Base-by-base conservation (phyloP, 64 coral and sea anemone genomes). In the Montipora cactus region DNA sequence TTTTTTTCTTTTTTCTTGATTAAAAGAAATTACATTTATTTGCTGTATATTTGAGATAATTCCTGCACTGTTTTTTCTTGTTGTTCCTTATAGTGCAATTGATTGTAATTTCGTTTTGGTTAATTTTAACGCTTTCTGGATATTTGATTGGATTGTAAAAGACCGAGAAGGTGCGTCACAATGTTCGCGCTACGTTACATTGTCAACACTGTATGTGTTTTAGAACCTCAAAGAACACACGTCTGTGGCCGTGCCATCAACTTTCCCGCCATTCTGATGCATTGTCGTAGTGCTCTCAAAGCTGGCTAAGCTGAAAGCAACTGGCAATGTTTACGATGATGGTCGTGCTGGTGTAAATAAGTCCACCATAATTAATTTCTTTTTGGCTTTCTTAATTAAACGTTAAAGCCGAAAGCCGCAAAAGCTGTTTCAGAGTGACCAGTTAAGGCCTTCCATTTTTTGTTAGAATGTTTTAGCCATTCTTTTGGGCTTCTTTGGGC, bases 401-500 rank as follows among this genome's bases (percentile, higher is more conserved):
- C 18, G 12, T 67, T 67, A 67, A 16, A 67, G 14, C 64, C 64
- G 15, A 67, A 67, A 67, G 18, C 8, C 64, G 64, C 64, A 13
- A 67, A 67, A 67, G 15, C 13, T 67, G 18, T 67, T 67, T 67
- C 13, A 67, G 64, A 67, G 15, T 67, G 64, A 67, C 64, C 64
- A 67, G 64, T 4, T 6, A 11, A 67, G 64, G 64, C 64, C 13
- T 18, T 67, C 64, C 15, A 67, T 18, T 23, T 23, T 23, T 23
- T 67, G 64, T 67, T 67, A 67, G 18, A 67, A 67, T 67, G 64
- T 67, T 67, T 18, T 67, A 67, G 64, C 64, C 64, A 67, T 67
- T 67, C 1, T 8, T 67, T 67, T 16, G 64, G 64, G 8, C 64
- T 67, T 67, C 64, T 67, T 67, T 67, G 13, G 64, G 64, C 0